Base-by-base conservation (phyloP, 2,113 vertebrate species). In the Sciurus niger region DNA sequence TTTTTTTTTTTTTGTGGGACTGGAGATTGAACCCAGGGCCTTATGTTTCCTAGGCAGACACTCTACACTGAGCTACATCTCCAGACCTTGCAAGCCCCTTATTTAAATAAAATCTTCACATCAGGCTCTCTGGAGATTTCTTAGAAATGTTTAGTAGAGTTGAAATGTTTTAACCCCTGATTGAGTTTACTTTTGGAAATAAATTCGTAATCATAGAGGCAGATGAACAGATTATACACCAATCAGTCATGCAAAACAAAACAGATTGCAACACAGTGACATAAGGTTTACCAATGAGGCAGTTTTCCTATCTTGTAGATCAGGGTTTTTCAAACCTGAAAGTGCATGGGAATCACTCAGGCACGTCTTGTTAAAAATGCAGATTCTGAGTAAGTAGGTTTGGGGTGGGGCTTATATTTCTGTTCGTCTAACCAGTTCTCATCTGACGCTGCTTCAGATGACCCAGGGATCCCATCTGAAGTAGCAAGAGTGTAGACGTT, bases 131-230 rank as follows among this genome's bases (percentile, higher is more conserved):
- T 83, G 46, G 53, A 83, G 63, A 65, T 90, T 87, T 93, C 60
- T 90, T 84, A 48, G 89, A 93, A 95, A 96, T 85, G 24, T 40
- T 93, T 72, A 32, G 11, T 74, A 78, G 20, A 76, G 43, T 73
- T 73, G 74, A 89, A 82, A 72, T 67, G 55, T 22, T 79, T 94
- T 96, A 80, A 89, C 60, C n/a, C 48, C 46, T 67, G 78, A 83
- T 4, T 65, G 60, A 97, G 58, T 96, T 95, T 94, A 68, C 94
- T 92, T 94, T 91, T 11, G 48, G n/a, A 90, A 73, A 84, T 74
- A 88, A 84, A 90, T 85, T 92, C 30, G 10, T 78, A 78, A 77
- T 70, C 87, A 73, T 11, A 93, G 68, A 95, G 30, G 48, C 34
- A 89, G 68, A 91, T 55, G 94, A 82, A 96, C n/a, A 87, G 48